Evolutionary conservation across 1,140 invertebrate species (phyloP).

Genomic region (Solenopsis invicta): DNA sequence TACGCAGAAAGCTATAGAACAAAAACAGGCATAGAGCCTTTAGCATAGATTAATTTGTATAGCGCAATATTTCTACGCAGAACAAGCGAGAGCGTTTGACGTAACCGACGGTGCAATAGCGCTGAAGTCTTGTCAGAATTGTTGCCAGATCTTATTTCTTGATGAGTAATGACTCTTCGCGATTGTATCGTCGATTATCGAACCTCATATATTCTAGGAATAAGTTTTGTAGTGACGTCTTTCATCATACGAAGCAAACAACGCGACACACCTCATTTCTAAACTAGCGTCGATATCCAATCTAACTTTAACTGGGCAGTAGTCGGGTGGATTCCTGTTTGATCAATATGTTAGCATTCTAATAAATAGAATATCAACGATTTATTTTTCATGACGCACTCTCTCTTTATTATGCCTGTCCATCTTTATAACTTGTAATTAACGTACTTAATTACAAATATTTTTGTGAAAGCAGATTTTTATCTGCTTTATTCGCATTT

Average conservation of each 20-base stretch:
- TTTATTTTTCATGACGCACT: background rate
- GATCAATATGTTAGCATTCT: slow-evolving; percentile 9
- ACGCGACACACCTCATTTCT: slow-evolving; percentile 54
- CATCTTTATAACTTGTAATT: slow-evolving; percentile 12
- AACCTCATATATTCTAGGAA: slow-evolving; percentile 62
- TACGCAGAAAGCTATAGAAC: slow-evolving; percentile 54
- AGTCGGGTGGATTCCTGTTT: slow-evolving; percentile 14
- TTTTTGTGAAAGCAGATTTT: background rate
- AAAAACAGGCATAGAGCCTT: slow-evolving; percentile 47
- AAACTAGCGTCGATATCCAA: slow-evolving; percentile 58
- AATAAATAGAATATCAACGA: background rate
- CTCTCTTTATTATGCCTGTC: background rate
- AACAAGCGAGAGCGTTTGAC: slow-evolving; percentile 8
- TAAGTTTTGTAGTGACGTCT: slow-evolving; percentile 72
- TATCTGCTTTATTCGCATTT: background rate
- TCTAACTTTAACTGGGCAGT: slow-evolving; percentile 13
- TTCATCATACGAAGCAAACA: slow-evolving; percentile 52
- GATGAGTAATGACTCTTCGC: background rate
- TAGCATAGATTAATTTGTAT: slow-evolving; percentile 61
- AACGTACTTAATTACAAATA: background rate
- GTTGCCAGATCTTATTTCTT: background rate
- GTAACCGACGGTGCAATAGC: slow-evolving; percentile 24
- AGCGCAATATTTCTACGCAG: slow-evolving; percentile 60
- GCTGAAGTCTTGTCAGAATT: background rate
- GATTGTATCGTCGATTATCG: slow-evolving; percentile 37